Evolutionary conservation across 37 sponge, comb jelly and placozoan species (phyloP).

Genomic region (Ephydatia muelleri): DNA sequence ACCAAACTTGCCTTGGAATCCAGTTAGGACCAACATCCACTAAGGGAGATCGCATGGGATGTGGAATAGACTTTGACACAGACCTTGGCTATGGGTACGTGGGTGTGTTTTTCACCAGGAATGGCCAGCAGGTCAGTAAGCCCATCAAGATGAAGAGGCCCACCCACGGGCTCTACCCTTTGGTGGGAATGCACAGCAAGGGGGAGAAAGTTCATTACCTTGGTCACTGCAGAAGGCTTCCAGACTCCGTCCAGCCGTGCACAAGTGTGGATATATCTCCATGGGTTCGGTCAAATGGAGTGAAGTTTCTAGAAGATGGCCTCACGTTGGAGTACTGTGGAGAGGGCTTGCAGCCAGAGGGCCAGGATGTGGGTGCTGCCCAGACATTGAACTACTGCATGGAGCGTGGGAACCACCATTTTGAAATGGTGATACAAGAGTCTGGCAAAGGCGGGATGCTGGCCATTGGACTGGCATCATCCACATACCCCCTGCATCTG

Average conservation of each 20-base stretch:
- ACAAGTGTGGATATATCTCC: constrained; percentile 49
- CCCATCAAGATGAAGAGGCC: constrained; percentile 66
- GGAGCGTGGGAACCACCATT: no score
- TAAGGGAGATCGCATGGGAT: constrained; percentile 78
- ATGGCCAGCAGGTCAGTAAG: constrained; percentile 62
- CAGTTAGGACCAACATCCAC: constrained; percentile 70
- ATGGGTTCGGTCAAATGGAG: constrained; percentile 72
- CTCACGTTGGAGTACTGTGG: constrained; percentile 67
- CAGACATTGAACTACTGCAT: no score
- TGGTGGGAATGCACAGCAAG: constrained; percentile 79
- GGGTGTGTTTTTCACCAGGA: constrained; percentile 86
- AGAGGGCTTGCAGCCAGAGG: constrained; percentile 15
- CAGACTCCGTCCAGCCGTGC: constrained; percentile 29
- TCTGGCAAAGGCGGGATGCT: no score
- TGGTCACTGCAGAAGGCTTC: constrained; percentile 52
- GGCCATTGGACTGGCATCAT: no score
- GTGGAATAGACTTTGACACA: constrained; percentile 65
- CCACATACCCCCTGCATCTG: no score
- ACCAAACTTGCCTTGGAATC: constrained; percentile 65
- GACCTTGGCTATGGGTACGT: constrained; percentile 53
- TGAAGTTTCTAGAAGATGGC: constrained; percentile 55
- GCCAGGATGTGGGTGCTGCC: constrained; percentile 75
- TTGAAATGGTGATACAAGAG: no score
- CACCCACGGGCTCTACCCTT: constrained; percentile 70
- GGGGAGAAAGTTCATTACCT: constrained; percentile 75